phyloP scores from a whole-genome alignment of 92 coral and sea anemone genomes.

The Actinostola sp. region DNA sequence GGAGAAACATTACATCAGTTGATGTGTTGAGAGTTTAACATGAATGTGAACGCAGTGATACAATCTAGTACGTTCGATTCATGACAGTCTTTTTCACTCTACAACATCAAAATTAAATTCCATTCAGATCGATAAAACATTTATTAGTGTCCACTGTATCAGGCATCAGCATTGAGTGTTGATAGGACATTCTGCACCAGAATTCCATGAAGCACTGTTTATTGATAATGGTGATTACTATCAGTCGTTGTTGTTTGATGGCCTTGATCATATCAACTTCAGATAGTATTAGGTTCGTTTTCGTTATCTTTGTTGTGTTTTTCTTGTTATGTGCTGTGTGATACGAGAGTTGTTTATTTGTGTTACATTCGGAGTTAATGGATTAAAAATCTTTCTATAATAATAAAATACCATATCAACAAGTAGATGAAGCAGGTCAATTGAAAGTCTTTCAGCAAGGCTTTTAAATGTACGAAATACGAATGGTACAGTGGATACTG shows the following conservation, averaged over 20 bases:
- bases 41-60: background rate
- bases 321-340: background rate
- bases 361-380: constrained; percentile 11
- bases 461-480: no score
- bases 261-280: constrained; percentile 1
- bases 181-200: constrained; percentile 14
- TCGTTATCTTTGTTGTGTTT: background rate
- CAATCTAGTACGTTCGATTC: constrained; percentile 4
- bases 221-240: constrained; percentile 1
- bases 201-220: constrained; percentile 20
- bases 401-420: background rate
- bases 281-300: background rate
- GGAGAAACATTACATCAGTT: background rate
- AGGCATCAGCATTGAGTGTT: constrained; percentile 25
- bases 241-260: background rate
- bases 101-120: constrained; percentile 6
- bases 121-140: constrained; percentile 12
- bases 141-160: background rate
- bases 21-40: no score
- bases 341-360: constrained; percentile 19
- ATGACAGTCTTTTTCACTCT: background rate
- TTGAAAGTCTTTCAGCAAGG: background rate
- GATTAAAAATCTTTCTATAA: constrained; percentile 7
- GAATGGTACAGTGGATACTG: no score
- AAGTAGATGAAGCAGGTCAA: background rate